phyloP scores from a whole-genome alignment of 2,113 vertebrate genomes.

The Fregata magnificens region DNA sequence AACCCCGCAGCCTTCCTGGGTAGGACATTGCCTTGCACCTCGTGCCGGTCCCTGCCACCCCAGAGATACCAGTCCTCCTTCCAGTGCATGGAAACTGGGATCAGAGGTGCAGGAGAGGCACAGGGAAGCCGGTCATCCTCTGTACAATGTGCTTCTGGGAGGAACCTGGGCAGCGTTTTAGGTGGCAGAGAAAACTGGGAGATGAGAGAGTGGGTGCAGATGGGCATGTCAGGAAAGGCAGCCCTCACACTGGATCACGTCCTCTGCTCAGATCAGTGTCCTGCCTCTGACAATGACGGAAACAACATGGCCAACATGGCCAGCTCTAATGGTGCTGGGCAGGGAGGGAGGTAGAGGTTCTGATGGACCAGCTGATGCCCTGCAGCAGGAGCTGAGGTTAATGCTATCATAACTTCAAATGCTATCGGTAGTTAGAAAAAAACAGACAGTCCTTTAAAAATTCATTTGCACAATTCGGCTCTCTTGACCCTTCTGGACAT shows the following conservation, averaged over 20 bases:
- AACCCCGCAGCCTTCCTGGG: background rate
- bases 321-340: background rate
- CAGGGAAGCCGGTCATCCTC: background rate
- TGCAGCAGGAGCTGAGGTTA: background rate
- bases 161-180: fast-evolving
- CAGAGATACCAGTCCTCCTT: background rate
- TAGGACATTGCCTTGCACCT: background rate
- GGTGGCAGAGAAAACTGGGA: background rate
- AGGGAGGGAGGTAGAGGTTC: background rate
- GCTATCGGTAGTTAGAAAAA: background rate
- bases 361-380: background rate
- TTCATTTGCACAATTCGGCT: background rate
- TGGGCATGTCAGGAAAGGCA: background rate
- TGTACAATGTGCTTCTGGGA: background rate
- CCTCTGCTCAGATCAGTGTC: background rate
- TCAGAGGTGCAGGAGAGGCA: background rate
- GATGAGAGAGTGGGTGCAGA: background rate
- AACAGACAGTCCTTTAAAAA: background rate
- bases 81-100: background rate
- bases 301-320: background rate
- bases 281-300: background rate
- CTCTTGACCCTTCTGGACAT: background rate
- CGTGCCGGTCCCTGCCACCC: background rate
- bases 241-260: background rate
- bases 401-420: background rate